Evolutionary conservation across 30 jellyfish, hydroid and myxozoan genomes (phyloP).

Genomic region (Cassiopea xamachana): DNA sequence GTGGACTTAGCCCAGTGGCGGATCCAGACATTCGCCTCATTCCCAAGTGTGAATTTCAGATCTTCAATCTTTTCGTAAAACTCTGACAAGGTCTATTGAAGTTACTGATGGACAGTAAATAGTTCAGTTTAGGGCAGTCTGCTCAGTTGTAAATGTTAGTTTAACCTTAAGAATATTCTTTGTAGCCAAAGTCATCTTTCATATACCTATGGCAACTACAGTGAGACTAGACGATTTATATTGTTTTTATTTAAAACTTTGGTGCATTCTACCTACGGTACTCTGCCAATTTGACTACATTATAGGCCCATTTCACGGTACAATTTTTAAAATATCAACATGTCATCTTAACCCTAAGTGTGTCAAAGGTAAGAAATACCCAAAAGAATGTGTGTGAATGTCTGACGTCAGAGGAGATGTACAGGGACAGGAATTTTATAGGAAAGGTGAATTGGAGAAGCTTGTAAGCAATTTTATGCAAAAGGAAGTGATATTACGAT

Average conservation of each 20-base stretch:
- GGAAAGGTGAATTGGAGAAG: neutral
- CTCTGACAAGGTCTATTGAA: neutral
- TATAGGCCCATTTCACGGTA: neutral
- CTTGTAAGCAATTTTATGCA: neutral
- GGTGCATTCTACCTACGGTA: neutral
- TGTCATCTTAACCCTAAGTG: neutral
- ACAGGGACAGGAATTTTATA: neutral
- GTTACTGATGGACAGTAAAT: neutral
- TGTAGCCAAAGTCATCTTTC: neutral
- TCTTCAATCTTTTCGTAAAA: neutral
- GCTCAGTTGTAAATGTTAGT: neutral
- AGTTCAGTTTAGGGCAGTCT: neutral
- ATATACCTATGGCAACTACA: neutral
- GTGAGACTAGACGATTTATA: neutral
- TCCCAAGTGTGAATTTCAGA: neutral
- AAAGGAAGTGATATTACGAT: neutral
- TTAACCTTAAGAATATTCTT: neutral
- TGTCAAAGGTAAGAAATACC: neutral
- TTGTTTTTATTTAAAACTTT: neutral
- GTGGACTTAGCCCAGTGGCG: conserved; percentile 67
- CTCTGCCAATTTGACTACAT: neutral
- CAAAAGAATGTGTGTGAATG: neutral
- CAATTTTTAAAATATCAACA: neutral
- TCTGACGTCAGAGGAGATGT: neutral
- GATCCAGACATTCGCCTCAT: neutral